Evolutionary conservation across 2,888 invertebrate species (phyloP), one percentile per base, ranked within the genome.

Genomic region (Globia sparganii): DNA sequence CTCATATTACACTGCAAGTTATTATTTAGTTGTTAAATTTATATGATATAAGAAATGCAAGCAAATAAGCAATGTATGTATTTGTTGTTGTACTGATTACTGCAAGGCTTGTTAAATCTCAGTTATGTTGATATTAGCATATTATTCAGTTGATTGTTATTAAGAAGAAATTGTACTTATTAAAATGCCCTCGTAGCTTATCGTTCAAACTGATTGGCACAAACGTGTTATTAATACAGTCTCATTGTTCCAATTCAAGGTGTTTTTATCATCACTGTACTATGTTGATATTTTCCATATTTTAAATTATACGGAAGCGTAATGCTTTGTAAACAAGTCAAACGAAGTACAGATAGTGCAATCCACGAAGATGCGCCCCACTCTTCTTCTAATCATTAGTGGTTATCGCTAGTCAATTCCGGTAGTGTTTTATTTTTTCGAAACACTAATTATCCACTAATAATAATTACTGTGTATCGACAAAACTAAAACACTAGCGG

Each of bases 221-320:
- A 66, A 65, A 65, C 46, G 31, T 66, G 46, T 49, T 65, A 58
- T 64, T 53, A 56, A 46, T 69, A 59, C 31, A 43, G 65, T 43
- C 56, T 56, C 25, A 76, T 81, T 82, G 40, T 82, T 67, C 21
- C 46, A 46, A 56, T 81, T 53, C 59, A 69, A 66, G 34, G 31
- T 74, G 53, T 81, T 64, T 56, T 76, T 70, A 77, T 56, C 37
- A 67, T 53, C 40, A 43, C 37, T 62, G 25, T 59, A 43, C 6
- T 56, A 37, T 11, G 13, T 68, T 62, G 43, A 40, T 64, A 9
- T 4, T 43, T 67, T 53, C 43, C 9, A 53, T 43, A 31, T n/a
- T 77, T 59, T 28, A 34, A 53, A 31, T 34, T 9, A 40, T 34
- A 59, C 28, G 58, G 28, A 59, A 78, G n/a, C 46, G 18, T 18